Percentiles rank a stretch among this genome's conserved stretches.
phyloP scores from a whole-genome alignment of 2,888 invertebrate genomes.

The Gastrophysa polygoni region DNA sequence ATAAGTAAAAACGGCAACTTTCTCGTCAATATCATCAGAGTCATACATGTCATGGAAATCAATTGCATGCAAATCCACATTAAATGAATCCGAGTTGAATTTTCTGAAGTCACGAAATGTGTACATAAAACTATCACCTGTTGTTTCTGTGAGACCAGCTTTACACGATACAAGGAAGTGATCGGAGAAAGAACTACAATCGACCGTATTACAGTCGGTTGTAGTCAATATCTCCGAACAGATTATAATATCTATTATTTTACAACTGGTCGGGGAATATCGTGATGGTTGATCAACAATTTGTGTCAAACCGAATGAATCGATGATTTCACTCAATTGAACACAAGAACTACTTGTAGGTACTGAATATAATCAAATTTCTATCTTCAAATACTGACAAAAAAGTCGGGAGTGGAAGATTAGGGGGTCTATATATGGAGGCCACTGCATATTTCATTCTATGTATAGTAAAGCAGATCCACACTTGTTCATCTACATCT shows the following conservation, averaged over 20 bases:
- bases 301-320: no score
- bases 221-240: no score
- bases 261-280: no score
- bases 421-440: neutral
- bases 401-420: neutral
- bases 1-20: neutral
- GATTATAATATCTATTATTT: no score
- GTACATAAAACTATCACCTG: neutral
- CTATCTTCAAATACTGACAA: neutral
- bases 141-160: neutral
- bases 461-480: neutral
- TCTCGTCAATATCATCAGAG: neutral
- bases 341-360: no score
- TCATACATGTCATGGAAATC: neutral
- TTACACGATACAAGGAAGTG: no score
- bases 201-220: no score
- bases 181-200: no score
- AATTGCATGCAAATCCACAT: neutral
- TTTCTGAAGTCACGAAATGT: constrained; percentile 2
- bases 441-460: neutral
- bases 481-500: neutral
- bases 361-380: neutral
- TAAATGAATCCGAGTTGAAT: neutral
- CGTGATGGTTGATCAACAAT: neutral
- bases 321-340: no score